Evolutionary conservation across 2,888 invertebrate genomes (phyloP), one percentile per base, ranked within the genome.

Genomic region (Leptopilina drosophilae): DNA sequence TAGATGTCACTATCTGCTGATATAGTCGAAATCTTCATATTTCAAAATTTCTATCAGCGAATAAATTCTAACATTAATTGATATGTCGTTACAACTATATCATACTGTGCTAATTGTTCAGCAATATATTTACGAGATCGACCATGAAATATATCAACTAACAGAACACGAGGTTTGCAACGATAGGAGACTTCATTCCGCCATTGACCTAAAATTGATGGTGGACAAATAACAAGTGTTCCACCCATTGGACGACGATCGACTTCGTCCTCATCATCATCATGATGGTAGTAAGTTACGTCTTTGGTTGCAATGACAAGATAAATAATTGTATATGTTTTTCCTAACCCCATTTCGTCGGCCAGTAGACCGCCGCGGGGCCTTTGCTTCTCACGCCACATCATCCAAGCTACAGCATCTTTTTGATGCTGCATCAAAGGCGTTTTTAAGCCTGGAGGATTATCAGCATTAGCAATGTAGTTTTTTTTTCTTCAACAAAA

Each of bases 71-170:
- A n/a, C n/a, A n/a, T n/a, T n/a, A n/a, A n/a, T n/a, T n/a, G n/a
- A n/a, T n/a, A n/a, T n/a, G 98, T 98, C 14, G 98, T 98, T 64
- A 98, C 92, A 0, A 99, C 98, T 0, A 99, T 92, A 91, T 98
- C 97, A 89, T 95, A 92, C 64, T 93, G 92, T 0, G 96, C 94
- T 67, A 98, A 92, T 81, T 93, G 86, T 79, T 82, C 87, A 0
- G 90, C 81, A n/a, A 84, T 82, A 0, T 92, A 92, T 87, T 96
- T 95, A 15, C 98, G 93, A 85, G 95, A 94, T 0, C 94, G 93
- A 0, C 99, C 98, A 92, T 99, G 98, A 93, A 97, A 87, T 56
- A 96, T 89, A 77, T 94, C 92, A 5, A 96, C 94, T 2, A 93
- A 92, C 0, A 98, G 92, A 0, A 94, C 88, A 81, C 95, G 94